A percentile compares a stretch with the other conserved stretches of the same genome.
Conservation (phyloP, 2,113 vertebrate species). For the Azemiops feae region DNA sequence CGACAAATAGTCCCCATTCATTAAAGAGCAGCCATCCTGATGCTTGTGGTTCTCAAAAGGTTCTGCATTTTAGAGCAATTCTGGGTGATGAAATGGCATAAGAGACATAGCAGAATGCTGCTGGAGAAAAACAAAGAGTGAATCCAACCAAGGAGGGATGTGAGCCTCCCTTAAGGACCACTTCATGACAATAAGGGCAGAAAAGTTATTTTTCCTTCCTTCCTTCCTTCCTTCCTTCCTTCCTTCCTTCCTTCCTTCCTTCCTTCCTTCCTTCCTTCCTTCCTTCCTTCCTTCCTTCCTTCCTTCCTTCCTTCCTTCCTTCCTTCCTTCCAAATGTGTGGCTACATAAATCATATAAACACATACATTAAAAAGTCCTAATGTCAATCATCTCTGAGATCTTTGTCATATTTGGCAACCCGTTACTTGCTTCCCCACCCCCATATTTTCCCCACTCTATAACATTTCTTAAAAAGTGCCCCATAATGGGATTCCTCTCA, state of each 20-base stretch:
- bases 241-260: background rate
- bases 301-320: background rate
- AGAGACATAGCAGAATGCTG: background rate
- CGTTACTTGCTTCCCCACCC: background rate
- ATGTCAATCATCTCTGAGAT: background rate
- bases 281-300: background rate
- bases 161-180: background rate
- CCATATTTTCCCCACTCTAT: background rate
- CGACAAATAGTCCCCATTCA: background rate
- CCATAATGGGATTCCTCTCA: background rate
- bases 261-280: background rate
- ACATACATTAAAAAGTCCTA: background rate
- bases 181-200: background rate
- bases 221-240: no score
- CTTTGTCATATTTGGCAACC: background rate
- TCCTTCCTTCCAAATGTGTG: background rate
- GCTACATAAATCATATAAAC: background rate
- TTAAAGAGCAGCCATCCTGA: background rate
- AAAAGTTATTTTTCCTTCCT: background rate
- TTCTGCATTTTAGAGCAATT: background rate
- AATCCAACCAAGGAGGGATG: background rate
- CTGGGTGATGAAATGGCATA: background rate
- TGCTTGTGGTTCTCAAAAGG: background rate
- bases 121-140: background rate
- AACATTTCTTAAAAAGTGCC: background rate